A percentile compares a stretch with the other conserved stretches of the same genome.
Conservation (phyloP, 2,888 invertebrate species). For the Quadroppia sp. region DNA sequence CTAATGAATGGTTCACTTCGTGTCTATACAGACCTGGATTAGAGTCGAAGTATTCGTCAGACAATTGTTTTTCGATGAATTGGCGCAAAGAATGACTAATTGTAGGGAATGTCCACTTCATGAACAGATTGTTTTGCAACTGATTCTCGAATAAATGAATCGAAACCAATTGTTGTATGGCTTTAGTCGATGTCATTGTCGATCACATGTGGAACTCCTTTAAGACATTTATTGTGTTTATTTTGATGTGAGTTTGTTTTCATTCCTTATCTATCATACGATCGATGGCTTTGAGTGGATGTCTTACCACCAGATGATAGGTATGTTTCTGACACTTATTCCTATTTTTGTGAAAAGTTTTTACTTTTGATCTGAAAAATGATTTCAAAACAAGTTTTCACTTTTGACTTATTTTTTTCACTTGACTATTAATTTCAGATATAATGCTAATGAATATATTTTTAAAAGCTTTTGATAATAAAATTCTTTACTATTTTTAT, state of each 20-base stretch:
- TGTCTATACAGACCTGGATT: neutral
- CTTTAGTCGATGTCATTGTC: constrained; percentile 7
- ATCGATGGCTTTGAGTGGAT: neutral
- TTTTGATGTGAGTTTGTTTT: neutral
- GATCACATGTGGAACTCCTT: neutral
- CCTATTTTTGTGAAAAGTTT: neutral
- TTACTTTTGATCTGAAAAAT: neutral
- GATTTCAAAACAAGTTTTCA: neutral
- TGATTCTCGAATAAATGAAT: constrained; percentile 38
- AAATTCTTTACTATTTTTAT: too few relatives aligned
- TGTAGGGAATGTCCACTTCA: constrained; percentile 41
- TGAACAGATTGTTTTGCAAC: constrained; percentile 31
- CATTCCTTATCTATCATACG: neutral
- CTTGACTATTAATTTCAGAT: neutral
- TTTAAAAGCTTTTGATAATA: too few relatives aligned
- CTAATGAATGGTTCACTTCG: neutral
- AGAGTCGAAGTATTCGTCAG: constrained; percentile 1
- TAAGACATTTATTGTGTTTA: neutral
- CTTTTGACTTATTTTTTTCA: neutral
- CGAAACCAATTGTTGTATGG: constrained; percentile 37
- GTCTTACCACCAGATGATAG: neutral
- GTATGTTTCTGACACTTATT: neutral
- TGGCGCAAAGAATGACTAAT: constrained; percentile 12
- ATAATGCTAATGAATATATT: neutral
- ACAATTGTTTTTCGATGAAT: constrained; percentile 39